Conservation (phyloP, 2,797 vertebrate genomes). For the Atherinosoma microstoma region DNA sequence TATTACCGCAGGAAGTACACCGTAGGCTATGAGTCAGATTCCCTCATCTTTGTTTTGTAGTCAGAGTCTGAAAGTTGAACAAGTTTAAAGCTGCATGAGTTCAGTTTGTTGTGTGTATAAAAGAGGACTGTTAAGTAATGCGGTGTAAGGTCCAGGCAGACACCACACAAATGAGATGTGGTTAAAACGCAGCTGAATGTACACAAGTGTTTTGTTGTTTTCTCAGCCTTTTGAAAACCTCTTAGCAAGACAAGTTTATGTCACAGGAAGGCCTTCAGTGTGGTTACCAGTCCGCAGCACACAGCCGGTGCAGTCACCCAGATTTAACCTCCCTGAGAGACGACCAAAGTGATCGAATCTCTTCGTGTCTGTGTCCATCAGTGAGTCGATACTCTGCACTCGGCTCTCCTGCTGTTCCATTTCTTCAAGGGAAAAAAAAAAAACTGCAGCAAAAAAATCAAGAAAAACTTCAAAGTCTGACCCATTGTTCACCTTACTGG, state of each 20-base stretch:
- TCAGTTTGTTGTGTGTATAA: neutral
- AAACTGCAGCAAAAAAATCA: neutral
- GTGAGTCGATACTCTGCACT: neutral
- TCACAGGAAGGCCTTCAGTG: neutral
- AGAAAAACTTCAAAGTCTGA: constrained; percentile 1
- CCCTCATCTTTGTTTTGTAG: neutral
- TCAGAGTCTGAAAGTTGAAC: neutral
- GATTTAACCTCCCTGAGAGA: constrained; percentile 25
- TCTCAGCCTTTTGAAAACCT: neutral
- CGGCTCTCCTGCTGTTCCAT: neutral
- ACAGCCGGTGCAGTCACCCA: constrained; percentile 13
- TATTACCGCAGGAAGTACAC: neutral
- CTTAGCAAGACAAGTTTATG: neutral
- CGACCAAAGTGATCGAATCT: constrained; percentile 7
- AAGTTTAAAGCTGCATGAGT: constrained; percentile 22
- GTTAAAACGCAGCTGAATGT: neutral
- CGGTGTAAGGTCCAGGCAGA: neutral
- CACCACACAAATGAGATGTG: neutral
- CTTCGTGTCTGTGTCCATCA: neutral
- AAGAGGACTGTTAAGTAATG: neutral
- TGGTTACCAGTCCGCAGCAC: constrained; percentile 7
- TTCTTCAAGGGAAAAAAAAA: neutral
- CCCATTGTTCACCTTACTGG: neutral
- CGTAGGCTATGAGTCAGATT: neutral
- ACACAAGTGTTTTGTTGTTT: constrained; percentile 1